Percentiles rank a stretch among this genome's conserved stretches.
phyloP scores from a whole-genome alignment of 2,113 vertebrate species.

The Oenanthe melanoleuca region DNA sequence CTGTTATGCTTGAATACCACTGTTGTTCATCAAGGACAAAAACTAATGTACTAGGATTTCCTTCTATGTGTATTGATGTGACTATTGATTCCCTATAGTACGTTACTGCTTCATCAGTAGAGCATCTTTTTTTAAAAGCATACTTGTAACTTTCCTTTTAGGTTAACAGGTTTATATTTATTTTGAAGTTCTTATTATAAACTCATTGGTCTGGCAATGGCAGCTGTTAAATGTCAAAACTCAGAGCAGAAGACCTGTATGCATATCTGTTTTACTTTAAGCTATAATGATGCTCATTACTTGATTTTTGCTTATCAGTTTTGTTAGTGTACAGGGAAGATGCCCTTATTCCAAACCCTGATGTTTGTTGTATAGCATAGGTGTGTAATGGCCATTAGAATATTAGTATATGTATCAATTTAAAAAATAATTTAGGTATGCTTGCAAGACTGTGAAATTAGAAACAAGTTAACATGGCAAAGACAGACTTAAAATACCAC shows the following conservation, averaged over 20 bases:
- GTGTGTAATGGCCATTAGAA: not conserved
- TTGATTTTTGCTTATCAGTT: not conserved
- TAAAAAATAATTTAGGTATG: not conserved
- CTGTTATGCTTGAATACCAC: not conserved
- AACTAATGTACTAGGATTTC: not conserved
- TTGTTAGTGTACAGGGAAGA: not conserved
- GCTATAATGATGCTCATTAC: not conserved
- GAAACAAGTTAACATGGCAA: not conserved
- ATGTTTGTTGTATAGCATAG: not conserved
- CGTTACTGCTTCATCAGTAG: not conserved
- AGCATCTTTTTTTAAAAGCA: not conserved
- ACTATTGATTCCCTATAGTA: not conserved
- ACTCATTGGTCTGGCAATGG: not conserved
- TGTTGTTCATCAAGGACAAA: not conserved
- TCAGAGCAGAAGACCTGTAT: not conserved
- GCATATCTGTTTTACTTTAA: not conserved
- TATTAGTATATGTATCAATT: not conserved
- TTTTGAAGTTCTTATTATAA: not conserved
- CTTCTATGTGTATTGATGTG: not conserved
- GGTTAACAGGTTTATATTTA: not conserved
- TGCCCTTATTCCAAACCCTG: not conserved
- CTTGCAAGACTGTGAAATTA: not conserved
- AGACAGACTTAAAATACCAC: constrained; percentile 7
- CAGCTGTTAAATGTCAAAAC: not conserved
- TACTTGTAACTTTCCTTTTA: not conserved